Percentiles rank a stretch among this genome's conserved stretches.
Conservation (phyloP, 2,888 invertebrate species). For the Polietes domitor region DNA sequence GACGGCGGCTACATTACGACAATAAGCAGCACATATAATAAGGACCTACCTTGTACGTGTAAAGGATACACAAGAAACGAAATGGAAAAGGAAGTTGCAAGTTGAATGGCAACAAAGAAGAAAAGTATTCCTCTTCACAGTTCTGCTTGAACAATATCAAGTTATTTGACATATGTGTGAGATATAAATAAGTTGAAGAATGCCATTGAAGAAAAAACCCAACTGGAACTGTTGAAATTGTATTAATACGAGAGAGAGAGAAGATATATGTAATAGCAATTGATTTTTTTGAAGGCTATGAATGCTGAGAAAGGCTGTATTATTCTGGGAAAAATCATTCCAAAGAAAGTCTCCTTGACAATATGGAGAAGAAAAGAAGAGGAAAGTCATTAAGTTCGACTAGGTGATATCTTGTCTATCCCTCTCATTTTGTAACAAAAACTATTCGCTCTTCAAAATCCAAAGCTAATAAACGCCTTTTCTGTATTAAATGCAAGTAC, state of each 20-base stretch:
- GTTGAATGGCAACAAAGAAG: neutral
- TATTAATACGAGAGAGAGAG: neutral
- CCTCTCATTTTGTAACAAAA: too few relatives aligned
- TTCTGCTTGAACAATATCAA: constrained; percentile 62
- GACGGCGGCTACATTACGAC: neutral
- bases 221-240: neutral
- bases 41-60: neutral
- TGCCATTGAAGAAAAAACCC: neutral
- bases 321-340: too few relatives aligned
- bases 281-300: too few relatives aligned
- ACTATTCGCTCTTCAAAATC: too few relatives aligned
- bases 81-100: neutral
- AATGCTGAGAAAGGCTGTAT: too few relatives aligned
- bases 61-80: neutral
- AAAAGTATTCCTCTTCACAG: constrained; percentile 32
- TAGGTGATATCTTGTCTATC: too few relatives aligned
- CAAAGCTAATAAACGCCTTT: too few relatives aligned
- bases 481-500: too few relatives aligned
- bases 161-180: constrained; percentile 60
- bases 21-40: neutral
- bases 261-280: too few relatives aligned
- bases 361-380: too few relatives aligned
- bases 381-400: too few relatives aligned
- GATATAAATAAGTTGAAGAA: constrained; percentile 47
- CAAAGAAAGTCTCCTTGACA: too few relatives aligned